Conservation (phyloP, 1,140 invertebrate genomes). For the Trichogramma pretiosum region DNA sequence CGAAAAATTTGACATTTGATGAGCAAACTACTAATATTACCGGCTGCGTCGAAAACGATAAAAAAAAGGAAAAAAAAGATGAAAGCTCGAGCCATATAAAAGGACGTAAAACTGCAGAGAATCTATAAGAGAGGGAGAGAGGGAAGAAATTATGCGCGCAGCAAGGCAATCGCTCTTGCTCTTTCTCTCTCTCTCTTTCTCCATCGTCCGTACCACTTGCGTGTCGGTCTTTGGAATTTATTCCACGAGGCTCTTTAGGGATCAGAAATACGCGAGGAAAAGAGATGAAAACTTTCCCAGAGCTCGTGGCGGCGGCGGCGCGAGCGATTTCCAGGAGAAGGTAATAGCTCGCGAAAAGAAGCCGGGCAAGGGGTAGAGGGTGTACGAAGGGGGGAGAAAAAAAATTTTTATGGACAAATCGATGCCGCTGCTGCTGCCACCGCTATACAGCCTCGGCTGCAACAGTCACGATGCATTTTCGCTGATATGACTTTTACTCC, state of each 20-base stretch:
- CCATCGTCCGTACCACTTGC: too few relatives aligned
- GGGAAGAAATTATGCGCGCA: too few relatives aligned
- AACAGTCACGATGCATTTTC: neutral
- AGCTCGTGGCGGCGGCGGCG: neutral
- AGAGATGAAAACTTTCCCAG: constrained; percentile 1
- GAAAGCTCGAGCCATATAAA: too few relatives aligned
- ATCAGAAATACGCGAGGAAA: neutral
- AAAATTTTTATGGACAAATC: constrained; percentile 46
- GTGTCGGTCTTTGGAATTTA: constrained; percentile 7
- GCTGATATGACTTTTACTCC: too few relatives aligned
- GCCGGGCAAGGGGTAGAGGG: constrained; percentile 38
- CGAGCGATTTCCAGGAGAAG: constrained; percentile 2
- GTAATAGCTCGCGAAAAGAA: constrained; percentile 17
- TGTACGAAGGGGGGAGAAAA: constrained; percentile 36
- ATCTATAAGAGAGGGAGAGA: neutral
- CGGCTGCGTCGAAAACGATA: neutral
- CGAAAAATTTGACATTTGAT: neutral
- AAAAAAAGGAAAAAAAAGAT: neutral
- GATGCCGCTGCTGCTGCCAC: constrained; percentile 33
- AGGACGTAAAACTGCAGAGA: constrained; percentile 4
- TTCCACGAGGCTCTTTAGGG: constrained; percentile 3
- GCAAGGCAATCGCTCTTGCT: constrained; percentile 2
- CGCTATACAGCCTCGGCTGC: too few relatives aligned
- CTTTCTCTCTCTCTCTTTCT: too few relatives aligned
- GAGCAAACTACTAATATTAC: neutral